Evolutionary conservation across 2,797 vertebrate species (phyloP).

Genomic region (Avahi laniger): DNA sequence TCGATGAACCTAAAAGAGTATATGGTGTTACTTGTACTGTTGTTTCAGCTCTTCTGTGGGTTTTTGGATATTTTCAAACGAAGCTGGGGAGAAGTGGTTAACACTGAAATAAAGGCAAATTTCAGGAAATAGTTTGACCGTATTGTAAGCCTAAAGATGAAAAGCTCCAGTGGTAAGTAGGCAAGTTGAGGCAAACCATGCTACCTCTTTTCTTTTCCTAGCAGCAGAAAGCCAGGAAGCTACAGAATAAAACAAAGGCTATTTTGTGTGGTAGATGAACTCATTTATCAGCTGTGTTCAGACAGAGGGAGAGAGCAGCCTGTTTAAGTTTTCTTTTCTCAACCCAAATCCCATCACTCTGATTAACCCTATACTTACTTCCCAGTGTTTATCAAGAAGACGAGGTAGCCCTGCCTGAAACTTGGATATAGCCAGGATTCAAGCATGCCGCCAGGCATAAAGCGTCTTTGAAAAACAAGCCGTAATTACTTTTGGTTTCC

Average conservation of each 20-base stretch:
- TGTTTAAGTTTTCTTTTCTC: neutral
- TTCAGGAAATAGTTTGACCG: neutral
- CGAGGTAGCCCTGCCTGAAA: neutral
- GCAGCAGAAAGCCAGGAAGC: slow-evolving; percentile 64
- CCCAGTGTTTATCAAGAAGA: neutral
- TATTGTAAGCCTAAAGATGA: neutral
- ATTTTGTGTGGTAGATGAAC: slow-evolving; percentile 78
- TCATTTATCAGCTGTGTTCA: slow-evolving; percentile 76
- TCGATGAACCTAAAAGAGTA: no score
- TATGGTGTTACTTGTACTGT: neutral
- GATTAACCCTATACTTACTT: slow-evolving; percentile 32
- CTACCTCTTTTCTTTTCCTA: neutral
- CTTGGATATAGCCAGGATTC: neutral
- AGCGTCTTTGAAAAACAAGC: neutral
- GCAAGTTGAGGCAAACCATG: slow-evolving; percentile 49
- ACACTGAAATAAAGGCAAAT: neutral
- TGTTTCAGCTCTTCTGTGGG: neutral
- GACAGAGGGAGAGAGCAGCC: slow-evolving; percentile 60
- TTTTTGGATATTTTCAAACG: slow-evolving; percentile 22
- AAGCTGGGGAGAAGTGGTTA: neutral
- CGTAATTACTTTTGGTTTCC: neutral
- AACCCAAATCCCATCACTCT: neutral
- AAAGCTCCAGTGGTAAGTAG: neutral
- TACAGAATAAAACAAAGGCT: slow-evolving; percentile 71
- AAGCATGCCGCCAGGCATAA: neutral